Evolutionary conservation across 2,888 invertebrate species (phyloP), one percentile per base, ranked within the genome.

Genomic region (Cybosia mesomella): DNA sequence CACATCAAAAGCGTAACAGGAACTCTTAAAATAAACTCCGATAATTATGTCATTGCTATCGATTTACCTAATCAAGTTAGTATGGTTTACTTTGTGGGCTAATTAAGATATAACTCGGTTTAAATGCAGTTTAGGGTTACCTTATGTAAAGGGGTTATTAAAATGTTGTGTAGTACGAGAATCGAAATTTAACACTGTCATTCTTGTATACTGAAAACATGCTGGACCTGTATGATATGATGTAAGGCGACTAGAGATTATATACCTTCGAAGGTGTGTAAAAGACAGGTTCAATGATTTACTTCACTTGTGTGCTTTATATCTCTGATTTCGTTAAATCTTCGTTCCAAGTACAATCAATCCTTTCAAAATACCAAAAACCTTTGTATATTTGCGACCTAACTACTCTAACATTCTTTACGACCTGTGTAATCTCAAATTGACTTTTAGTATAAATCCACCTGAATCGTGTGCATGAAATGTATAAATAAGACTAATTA

Each of bases 1-100:
- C 66, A 76, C 74, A 77, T 83, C 75, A 80, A 83, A 83, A 81
- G 78, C 70, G 72, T 75, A 68, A 77, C 83, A 77, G 77, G 80
- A 88, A 86, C 85, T 88, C 85, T 88, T 73, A 74, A 85, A 79
- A 81, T 78, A 80, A 79, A 76, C 90, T 87, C 87, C 85, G 87
- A 88, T 87, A 88, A 85, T 86, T 87, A 86, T 87, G 86, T 85
- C 85, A 90, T 89, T 85, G 85, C 83, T 77, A 87, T 84, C 85
- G 87, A 92, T 91, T 88, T 92, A 89, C 91, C 91, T 83, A 87
- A 91, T 92, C 90, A 88, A 86, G 89, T 87, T 87, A 75, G 80
- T 72, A 75, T 74, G 72, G 88, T 89, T 91, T 91, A 89, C 85
- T 81, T 80, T 86, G 84, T 74, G 85, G 82, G 80, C 83, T 89